phyloP scores from a whole-genome alignment of 2,888 invertebrate species.

The Cheilosia pagana region DNA sequence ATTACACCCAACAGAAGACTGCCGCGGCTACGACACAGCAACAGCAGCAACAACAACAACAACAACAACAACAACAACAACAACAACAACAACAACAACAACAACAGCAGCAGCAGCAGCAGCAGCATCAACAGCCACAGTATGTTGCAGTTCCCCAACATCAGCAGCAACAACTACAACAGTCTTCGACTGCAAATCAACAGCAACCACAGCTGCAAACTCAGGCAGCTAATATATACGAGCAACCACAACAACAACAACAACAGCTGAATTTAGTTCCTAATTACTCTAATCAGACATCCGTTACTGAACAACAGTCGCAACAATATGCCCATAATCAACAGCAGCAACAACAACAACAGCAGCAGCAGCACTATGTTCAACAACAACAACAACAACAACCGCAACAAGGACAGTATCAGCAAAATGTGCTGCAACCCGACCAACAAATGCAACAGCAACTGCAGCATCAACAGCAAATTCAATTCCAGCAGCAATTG shows the following conservation, averaged over 20 bases:
- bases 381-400: slow-evolving; percentile 77
- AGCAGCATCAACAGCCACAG: slow-evolving; percentile 70
- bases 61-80: slow-evolving; percentile 74
- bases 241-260: slow-evolving; percentile 56
- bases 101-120: slow-evolving; percentile 65
- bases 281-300: slow-evolving; percentile 47
- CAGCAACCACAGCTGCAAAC: slow-evolving; percentile 48
- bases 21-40: slow-evolving; percentile 64
- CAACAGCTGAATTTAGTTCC: slow-evolving; percentile 62
- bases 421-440: slow-evolving; percentile 78
- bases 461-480: slow-evolving; percentile 84
- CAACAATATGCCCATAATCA: slow-evolving; percentile 70
- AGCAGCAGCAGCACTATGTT: slow-evolving; percentile 75
- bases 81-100: slow-evolving; percentile 48
- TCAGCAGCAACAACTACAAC: slow-evolving; percentile 75
- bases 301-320: slow-evolving; percentile 53
- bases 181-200: slow-evolving; percentile 51
- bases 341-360: slow-evolving; percentile 70
- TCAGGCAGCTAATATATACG: slow-evolving; percentile 41
- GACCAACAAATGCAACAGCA: slow-evolving; percentile 81
- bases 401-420: slow-evolving; percentile 75
- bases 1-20: slow-evolving; percentile 76
- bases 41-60: slow-evolving; percentile 56
- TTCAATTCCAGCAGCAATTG: slow-evolving; percentile 85
- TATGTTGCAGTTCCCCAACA: slow-evolving; percentile 44